Conservation (phyloP, 2,113 vertebrate genomes). For the Plotosus lineatus region DNA sequence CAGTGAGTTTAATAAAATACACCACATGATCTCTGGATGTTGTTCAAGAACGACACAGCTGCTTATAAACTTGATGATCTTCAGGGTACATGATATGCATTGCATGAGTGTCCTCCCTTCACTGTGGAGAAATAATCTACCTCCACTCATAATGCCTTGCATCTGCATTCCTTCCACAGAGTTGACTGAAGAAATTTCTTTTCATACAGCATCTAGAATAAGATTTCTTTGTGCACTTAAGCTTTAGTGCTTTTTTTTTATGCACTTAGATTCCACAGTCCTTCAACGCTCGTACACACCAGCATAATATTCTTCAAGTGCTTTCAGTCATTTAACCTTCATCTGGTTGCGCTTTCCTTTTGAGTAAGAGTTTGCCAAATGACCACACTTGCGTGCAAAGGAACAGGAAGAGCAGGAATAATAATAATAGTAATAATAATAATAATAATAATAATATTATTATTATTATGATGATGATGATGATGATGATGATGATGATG, state of each 20-base stretch:
- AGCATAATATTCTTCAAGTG: background rate
- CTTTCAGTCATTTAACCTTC: background rate
- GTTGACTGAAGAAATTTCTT: background rate
- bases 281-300: background rate
- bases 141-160: background rate
- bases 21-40: background rate
- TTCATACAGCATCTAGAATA: background rate
- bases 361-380: background rate
- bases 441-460: background rate
- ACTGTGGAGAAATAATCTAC: background rate
- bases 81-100: background rate
- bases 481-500: too few relatives aligned
- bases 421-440: background rate
- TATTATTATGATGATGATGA: too few relatives aligned
- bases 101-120: background rate
- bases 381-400: background rate
- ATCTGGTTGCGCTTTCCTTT: background rate
- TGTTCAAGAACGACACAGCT: background rate
- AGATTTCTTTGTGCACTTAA: background rate
- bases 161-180: background rate
- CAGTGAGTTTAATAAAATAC: background rate
- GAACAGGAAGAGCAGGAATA: background rate
- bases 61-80: background rate
- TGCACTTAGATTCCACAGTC: background rate
- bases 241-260: background rate